Evolutionary conservation across 2,113 vertebrate species (phyloP).

Genomic region (Rhineura floridana): DNA sequence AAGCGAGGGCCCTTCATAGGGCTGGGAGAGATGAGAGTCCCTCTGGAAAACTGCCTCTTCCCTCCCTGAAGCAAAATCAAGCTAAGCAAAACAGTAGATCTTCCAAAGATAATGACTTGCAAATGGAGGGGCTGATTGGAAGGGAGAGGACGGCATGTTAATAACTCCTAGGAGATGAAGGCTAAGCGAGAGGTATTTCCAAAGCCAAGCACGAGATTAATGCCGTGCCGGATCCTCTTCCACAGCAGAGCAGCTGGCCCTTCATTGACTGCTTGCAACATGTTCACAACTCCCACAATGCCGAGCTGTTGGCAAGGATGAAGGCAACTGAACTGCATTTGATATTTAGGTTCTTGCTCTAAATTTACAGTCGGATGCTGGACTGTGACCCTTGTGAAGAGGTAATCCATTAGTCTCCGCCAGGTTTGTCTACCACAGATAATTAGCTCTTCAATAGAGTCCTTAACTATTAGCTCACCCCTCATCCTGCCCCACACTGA

Average conservation of each 20-base stretch:
- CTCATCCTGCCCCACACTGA: background rate
- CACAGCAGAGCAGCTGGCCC: background rate
- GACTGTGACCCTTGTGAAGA: conserved; percentile 34
- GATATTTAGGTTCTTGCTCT: conserved; percentile 35
- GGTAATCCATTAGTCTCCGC: background rate
- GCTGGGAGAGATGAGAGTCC: fast-evolving
- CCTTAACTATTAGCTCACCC: background rate
- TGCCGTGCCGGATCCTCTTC: fast-evolving
- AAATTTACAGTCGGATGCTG: conserved; percentile 13
- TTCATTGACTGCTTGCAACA: fast-evolving
- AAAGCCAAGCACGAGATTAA: conserved; percentile 19
- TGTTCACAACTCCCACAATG: fast-evolving
- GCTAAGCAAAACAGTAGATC: background rate
- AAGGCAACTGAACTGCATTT: background rate
- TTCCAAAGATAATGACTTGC: background rate
- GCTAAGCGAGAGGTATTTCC: background rate
- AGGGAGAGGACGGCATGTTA: background rate
- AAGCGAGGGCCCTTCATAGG: background rate
- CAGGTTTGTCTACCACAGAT: conserved; percentile 26
- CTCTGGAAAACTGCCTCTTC: fast-evolving
- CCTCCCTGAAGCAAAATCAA: background rate
- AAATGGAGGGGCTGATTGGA: background rate
- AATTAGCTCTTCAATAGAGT: background rate
- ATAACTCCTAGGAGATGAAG: background rate
- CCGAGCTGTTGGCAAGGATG: fast-evolving